A percentile compares a stretch with the other conserved stretches of the same genome.
phyloP scores from a whole-genome alignment of 2,113 vertebrate species.

The Campylomormyrus tamandua region DNA sequence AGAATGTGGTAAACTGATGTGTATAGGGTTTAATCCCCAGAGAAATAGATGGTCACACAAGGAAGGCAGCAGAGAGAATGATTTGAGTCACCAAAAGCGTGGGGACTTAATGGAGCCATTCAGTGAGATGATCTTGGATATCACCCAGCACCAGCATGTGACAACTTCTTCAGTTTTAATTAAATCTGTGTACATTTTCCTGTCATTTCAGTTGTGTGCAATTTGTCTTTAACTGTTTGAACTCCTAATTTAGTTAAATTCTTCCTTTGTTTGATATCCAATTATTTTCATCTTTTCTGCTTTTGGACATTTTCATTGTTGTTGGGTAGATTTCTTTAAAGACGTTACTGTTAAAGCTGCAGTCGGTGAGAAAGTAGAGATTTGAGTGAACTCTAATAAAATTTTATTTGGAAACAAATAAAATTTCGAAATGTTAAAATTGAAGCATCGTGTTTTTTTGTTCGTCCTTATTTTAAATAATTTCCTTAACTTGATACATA shows the following conservation, averaged over 20 bases:
- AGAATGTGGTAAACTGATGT: too few relatives aligned
- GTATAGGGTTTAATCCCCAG: too few relatives aligned
- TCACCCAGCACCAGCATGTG: background rate
- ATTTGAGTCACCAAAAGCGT: too few relatives aligned
- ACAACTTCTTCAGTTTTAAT: background rate
- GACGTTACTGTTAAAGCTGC: background rate
- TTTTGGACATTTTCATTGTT: background rate
- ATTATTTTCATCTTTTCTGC: background rate
- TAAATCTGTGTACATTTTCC: background rate
- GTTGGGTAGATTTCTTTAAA: background rate
- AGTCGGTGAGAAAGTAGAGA: background rate
- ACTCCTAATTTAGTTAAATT: background rate
- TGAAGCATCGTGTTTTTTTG: background rate
- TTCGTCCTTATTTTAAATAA: background rate
- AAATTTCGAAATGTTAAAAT: background rate
- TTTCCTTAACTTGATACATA: background rate
- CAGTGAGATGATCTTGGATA: background rate
- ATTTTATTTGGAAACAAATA: background rate
- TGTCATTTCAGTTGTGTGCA: background rate
- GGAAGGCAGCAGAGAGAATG: too few relatives aligned
- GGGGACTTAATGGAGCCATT: too few relatives aligned
- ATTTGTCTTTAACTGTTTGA: background rate
- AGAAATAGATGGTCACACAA: too few relatives aligned
- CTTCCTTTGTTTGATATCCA: background rate
- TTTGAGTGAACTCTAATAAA: background rate